phyloP scores from a whole-genome alignment of 2,888 invertebrate species.

The Agrotis puta region DNA sequence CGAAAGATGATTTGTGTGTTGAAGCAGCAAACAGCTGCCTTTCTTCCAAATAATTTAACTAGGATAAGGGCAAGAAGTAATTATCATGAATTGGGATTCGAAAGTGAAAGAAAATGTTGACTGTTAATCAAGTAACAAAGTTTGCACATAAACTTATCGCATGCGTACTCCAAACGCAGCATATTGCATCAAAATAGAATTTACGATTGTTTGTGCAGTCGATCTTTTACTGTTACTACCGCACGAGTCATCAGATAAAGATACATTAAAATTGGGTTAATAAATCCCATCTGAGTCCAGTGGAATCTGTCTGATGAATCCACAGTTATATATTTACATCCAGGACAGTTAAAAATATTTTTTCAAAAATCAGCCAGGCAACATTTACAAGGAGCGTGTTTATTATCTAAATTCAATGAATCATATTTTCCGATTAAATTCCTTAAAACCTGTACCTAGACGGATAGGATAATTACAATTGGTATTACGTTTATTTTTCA shows the following conservation, averaged over 20 bases:
- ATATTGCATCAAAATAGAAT: conserved; percentile 20
- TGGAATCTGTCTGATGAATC: background rate
- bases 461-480: conserved; percentile 1
- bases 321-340: background rate
- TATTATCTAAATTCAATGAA: background rate
- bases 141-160: background rate
- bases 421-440: conserved; percentile 23
- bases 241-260: conserved; percentile 2
- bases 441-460: conserved; percentile 1
- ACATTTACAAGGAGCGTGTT: background rate
- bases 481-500: conserved; percentile 5
- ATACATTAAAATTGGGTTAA: background rate
- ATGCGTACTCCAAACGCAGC: background rate
- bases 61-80: background rate
- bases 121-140: background rate
- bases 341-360: background rate
- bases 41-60: background rate
- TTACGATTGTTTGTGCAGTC: conserved; percentile 21
- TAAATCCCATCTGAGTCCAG: background rate
- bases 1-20: too few relatives aligned
- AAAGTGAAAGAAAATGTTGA: background rate
- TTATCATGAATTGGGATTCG: background rate
- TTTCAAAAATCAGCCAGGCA: background rate
- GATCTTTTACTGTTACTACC: conserved; percentile 24
- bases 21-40: too few relatives aligned